Percentiles rank a stretch among this genome's conserved stretches.
Evolutionary conservation across 2,113 vertebrate genomes (phyloP).

Genomic region (Formicarius rufipectus): DNA sequence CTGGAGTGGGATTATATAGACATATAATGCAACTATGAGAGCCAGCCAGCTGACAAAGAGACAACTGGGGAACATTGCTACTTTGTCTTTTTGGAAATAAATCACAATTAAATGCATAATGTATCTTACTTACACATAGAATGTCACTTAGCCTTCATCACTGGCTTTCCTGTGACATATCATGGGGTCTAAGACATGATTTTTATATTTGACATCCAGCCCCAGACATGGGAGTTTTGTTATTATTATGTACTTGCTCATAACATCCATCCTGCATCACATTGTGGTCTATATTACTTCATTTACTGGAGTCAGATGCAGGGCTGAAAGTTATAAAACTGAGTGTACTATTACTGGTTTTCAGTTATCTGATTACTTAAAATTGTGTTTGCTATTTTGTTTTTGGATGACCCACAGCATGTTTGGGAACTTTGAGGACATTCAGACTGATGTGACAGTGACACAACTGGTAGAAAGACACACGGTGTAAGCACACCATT

Average conservation of each 20-base stretch:
- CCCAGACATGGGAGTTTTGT: background rate
- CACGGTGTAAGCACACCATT: rapidly evolving
- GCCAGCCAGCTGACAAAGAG: background rate
- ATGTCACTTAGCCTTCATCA: background rate
- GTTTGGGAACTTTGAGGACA: background rate
- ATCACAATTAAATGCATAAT: background rate
- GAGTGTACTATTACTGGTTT: background rate
- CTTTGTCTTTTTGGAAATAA: background rate
- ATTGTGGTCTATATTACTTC: background rate
- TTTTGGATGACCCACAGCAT: rapidly evolving
- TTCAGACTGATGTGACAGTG: background rate
- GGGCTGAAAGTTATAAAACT: background rate
- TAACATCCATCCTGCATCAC: background rate
- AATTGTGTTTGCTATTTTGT: background rate
- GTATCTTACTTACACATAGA: background rate
- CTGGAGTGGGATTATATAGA: background rate
- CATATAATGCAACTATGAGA: background rate
- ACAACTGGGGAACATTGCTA: background rate
- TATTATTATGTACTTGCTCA: background rate
- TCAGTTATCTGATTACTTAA: background rate
- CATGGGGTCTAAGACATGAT: background rate
- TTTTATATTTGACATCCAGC: background rate
- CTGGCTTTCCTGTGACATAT: background rate
- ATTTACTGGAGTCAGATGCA: background rate
- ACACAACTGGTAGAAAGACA: background rate